Conservation (phyloP, 2,797 vertebrate species). For the Helostoma temminkii region DNA sequence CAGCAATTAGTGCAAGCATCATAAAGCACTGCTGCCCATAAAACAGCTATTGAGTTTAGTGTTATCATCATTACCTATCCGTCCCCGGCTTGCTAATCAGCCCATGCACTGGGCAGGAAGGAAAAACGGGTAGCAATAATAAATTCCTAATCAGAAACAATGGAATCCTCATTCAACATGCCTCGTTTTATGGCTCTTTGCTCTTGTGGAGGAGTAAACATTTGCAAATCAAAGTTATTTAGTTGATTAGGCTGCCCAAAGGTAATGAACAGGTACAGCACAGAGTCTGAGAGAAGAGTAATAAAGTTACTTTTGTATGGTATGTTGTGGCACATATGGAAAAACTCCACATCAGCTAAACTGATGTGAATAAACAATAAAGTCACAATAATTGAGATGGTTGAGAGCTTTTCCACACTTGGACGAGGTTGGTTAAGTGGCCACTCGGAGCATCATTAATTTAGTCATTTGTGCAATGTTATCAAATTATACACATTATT, state of each 20-base stretch:
- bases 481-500: neutral
- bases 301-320: conserved; percentile 23
- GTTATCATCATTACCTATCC: conserved; percentile 70
- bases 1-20: conserved; percentile 80
- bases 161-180: conserved; percentile 50
- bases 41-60: conserved; percentile 76
- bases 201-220: conserved; percentile 71
- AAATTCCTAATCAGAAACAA: conserved; percentile 75
- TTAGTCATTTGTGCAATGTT: neutral
- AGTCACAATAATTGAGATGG: neutral
- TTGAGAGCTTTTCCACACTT: neutral
- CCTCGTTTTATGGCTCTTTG: conserved; percentile 62
- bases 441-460: neutral
- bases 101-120: conserved; percentile 52
- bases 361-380: neutral
- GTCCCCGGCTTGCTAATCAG: conserved; percentile 74
- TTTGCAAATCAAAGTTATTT: conserved; percentile 75
- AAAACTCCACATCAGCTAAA: neutral
- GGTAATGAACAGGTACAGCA: conserved; percentile 45
- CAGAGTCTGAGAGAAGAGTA: conserved; percentile 37
- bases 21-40: conserved; percentile 79
- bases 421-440: neutral
- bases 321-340: too few species aligned
- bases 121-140: conserved; percentile 62
- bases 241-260: conserved; percentile 69